Evolutionary conservation across 2,888 invertebrate genomes (phyloP).

Genomic region (Apamea crenata): DNA sequence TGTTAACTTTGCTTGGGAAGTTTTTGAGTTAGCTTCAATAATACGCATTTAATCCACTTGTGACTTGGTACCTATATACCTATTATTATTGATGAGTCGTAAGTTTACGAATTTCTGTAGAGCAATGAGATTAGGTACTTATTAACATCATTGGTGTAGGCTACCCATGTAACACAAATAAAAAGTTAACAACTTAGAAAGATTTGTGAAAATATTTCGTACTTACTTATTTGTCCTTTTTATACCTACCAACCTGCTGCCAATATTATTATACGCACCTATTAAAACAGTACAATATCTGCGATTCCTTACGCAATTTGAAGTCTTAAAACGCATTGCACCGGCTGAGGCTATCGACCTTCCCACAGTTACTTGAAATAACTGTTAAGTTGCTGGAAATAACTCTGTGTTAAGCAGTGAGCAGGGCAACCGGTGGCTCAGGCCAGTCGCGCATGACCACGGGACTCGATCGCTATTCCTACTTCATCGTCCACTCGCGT

Average conservation of each 20-base stretch:
- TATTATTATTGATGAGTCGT: too few species aligned
- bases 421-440: constrained; percentile 77
- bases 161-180: neutral
- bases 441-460: constrained; percentile 80
- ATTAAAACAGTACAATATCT: constrained; percentile 59
- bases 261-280: neutral
- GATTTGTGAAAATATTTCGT: neutral
- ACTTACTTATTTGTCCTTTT: neutral
- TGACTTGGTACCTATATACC: too few species aligned
- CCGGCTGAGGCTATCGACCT: constrained; percentile 88
- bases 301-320: constrained; percentile 83
- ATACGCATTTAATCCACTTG: neutral
- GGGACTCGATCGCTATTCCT: constrained; percentile 78
- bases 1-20: neutral
- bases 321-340: constrained; percentile 83
- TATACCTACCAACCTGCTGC: neutral
- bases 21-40: neutral
- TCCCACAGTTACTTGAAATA: constrained; percentile 88
- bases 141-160: neutral
- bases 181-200: neutral
- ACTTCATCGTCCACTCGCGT: constrained; percentile 37
- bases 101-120: too few species aligned
- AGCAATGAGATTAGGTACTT: too few species aligned
- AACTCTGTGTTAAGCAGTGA: constrained; percentile 82
- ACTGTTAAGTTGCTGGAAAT: constrained; percentile 89